A percentile compares a stretch with the other conserved stretches of the same genome.
phyloP scores from a whole-genome alignment of 30 jellyfish, hydroid and myxozoan genomes.

The Phacellophora camtschatica region DNA sequence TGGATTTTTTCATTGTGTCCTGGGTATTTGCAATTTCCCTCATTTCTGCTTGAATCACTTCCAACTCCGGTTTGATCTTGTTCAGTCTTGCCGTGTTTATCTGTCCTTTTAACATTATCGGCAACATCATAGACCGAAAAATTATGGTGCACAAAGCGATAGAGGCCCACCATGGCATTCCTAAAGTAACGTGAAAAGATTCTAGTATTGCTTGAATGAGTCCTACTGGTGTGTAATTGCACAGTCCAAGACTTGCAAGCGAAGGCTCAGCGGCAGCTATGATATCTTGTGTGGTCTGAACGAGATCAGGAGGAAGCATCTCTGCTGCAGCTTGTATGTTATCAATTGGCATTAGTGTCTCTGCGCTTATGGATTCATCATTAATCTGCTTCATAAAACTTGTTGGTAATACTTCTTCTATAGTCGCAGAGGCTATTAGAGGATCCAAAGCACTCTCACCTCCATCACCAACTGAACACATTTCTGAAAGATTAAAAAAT shows the following conservation, averaged over 20 bases:
- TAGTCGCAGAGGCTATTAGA: conserved; percentile 49
- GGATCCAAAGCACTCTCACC: conserved; percentile 78
- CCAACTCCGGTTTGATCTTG: conserved; percentile 85
- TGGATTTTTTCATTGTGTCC: conserved; percentile 80
- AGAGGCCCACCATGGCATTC: conserved; percentile 98
- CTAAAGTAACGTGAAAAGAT: conserved; percentile 54
- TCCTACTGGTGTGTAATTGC: conserved; percentile 94
- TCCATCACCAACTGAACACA: conserved; percentile 53
- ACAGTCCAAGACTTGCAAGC: conserved; percentile 75
- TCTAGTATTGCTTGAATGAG: conserved; percentile 71
- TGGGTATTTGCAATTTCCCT: conserved; percentile 80
- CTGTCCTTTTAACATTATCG: conserved; percentile 93
- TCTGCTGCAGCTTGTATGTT: conserved; percentile 12
- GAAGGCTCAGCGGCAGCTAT: conserved; percentile 71
- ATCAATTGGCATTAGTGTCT: background rate
- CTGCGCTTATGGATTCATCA: background rate
- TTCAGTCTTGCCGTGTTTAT: conserved; percentile 79
- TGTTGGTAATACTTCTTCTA: conserved; percentile 75
- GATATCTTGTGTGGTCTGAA: conserved; percentile 50
- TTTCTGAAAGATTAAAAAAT: background rate
- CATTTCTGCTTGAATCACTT: conserved; percentile 74
- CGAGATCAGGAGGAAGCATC: conserved; percentile 24
- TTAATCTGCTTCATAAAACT: conserved; percentile 46
- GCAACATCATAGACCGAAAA: conserved; percentile 76
- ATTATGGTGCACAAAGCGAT: conserved; percentile 77